phyloP scores from a whole-genome alignment of 1,140 invertebrate genomes.

The Atta colombica region DNA sequence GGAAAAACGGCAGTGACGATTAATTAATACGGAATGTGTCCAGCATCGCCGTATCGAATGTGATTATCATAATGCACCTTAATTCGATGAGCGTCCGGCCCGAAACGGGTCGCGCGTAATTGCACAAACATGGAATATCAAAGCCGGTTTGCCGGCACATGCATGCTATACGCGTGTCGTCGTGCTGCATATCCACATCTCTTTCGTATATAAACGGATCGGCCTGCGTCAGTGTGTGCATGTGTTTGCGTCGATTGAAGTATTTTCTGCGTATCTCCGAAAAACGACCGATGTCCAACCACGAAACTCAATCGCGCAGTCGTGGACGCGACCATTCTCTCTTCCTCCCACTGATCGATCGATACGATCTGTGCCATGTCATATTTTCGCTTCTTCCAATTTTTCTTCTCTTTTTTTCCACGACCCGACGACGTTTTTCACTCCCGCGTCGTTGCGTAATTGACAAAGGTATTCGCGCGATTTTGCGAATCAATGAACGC shows the following conservation, averaged over 20 bases:
- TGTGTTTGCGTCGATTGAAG: conserved; percentile 55
- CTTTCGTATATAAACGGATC: conserved; percentile 24
- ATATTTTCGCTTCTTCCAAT: conserved; percentile 64
- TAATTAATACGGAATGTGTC: conserved; percentile 75
- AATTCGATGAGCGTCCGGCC: conserved; percentile 76
- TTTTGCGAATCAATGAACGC: conserved; percentile 51
- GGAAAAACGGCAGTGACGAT: conserved; percentile 70
- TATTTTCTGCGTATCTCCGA: conserved; percentile 69
- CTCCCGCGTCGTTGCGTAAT: conserved; percentile 63
- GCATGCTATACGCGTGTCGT: not conserved
- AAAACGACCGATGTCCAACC: conserved; percentile 72
- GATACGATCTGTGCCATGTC: conserved; percentile 70
- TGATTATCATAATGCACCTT: conserved; percentile 80
- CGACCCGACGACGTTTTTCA: not conserved
- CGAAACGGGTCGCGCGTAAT: conserved; percentile 77
- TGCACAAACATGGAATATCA: conserved; percentile 80
- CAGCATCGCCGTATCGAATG: conserved; percentile 74
- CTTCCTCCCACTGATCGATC: conserved; percentile 53
- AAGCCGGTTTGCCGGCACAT: conserved; percentile 68
- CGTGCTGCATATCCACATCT: not conserved
- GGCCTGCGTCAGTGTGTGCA: not conserved
- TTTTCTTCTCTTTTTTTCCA: not conserved
- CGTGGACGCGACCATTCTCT: conserved; percentile 60
- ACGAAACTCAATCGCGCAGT: conserved; percentile 74
- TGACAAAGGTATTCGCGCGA: conserved; percentile 68